Evolutionary conservation across 2,113 vertebrate species (phyloP).

Genomic region (Philantomba maxwellii): DNA sequence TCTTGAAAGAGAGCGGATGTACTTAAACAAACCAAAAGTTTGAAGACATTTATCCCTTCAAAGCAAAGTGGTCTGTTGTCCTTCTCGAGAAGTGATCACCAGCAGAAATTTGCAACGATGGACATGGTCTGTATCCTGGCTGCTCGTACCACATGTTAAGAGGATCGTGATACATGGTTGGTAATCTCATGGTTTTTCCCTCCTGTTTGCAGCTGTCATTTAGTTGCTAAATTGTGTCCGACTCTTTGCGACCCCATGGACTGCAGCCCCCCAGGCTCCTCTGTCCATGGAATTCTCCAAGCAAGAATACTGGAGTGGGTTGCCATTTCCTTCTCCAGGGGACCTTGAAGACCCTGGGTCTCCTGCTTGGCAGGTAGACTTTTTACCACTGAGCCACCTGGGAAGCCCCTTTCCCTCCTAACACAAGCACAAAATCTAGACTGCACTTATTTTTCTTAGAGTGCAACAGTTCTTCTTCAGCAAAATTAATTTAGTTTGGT

Average conservation of each 20-base stretch:
- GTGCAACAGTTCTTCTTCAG: conserved; percentile 61
- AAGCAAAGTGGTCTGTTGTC: not conserved
- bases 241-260: not conserved
- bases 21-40: not conserved
- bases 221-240: not conserved
- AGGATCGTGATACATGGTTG: conserved; percentile 61
- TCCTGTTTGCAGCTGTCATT: not conserved
- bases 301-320: not conserved
- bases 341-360: not conserved
- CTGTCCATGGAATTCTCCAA: not conserved
- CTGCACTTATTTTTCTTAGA: conserved; percentile 53
- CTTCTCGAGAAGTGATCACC: not conserved
- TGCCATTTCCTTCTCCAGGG: not conserved
- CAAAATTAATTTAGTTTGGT: conserved; percentile 65
- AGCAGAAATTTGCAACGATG: not conserved
- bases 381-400: not conserved
- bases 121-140: not conserved
- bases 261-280: not conserved
- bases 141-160: not conserved
- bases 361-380: not conserved
- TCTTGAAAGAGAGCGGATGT: not conserved
- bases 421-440: conserved; percentile 45
- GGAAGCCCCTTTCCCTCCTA: not conserved
- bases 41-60: not conserved
- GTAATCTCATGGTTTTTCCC: conserved; percentile 72